These are phyloP conservation scores for Sceliomorpha sp. DNA, from an alignment of 2,888 invertebrate species.

Conservation along the genomic window DNA sequence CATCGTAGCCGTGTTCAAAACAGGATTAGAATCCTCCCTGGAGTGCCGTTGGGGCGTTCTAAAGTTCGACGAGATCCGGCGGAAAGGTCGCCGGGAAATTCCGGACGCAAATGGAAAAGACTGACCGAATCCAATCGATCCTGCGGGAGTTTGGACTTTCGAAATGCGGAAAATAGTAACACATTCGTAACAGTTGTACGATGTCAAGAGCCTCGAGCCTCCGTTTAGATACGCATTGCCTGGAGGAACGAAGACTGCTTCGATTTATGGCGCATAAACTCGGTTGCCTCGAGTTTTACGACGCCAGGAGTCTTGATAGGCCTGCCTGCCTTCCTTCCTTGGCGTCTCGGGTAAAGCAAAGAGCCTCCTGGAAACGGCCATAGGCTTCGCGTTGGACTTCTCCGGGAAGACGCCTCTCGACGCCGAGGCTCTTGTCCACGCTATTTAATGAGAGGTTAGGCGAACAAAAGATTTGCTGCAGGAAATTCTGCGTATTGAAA, in stretches of 20 bases:
- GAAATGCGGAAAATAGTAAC: slow-evolving; percentile 22
- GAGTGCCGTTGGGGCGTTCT: slow-evolving; percentile 11
- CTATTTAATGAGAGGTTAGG: slow-evolving; percentile 50
- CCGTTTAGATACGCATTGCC: slow-evolving; percentile 60
- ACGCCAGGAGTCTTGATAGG: slow-evolving; percentile 67
- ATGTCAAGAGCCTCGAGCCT: slow-evolving; percentile 37
- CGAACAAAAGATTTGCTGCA: slow-evolving; percentile 75
- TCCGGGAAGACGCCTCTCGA: too few relatives aligned
- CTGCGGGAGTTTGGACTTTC: slow-evolving; percentile 21
- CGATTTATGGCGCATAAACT: slow-evolving; percentile 78
- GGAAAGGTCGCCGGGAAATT: slow-evolving; percentile 11
- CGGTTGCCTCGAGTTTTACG: slow-evolving; percentile 63
- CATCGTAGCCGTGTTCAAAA: slow-evolving; percentile 5
- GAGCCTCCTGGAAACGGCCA: slow-evolving; percentile 28
- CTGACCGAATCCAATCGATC: slow-evolving; percentile 28
- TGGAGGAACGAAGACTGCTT: slow-evolving; percentile 66
- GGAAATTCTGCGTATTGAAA: slow-evolving; percentile 73
- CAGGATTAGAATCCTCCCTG: slow-evolving; percentile 22
- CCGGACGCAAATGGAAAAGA: slow-evolving; percentile 24
- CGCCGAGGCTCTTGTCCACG: too few relatives aligned
- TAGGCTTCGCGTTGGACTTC: slow-evolving; percentile 35
- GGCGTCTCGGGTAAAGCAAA: slow-evolving; percentile 27
- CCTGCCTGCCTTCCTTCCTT: slow-evolving; percentile 44
- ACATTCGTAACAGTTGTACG: slow-evolving; percentile 22
- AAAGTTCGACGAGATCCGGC: slow-evolving; percentile 8